Base-by-base conservation (phyloP, 2,797 vertebrate species). In the Euphonia xanthogaster region DNA sequence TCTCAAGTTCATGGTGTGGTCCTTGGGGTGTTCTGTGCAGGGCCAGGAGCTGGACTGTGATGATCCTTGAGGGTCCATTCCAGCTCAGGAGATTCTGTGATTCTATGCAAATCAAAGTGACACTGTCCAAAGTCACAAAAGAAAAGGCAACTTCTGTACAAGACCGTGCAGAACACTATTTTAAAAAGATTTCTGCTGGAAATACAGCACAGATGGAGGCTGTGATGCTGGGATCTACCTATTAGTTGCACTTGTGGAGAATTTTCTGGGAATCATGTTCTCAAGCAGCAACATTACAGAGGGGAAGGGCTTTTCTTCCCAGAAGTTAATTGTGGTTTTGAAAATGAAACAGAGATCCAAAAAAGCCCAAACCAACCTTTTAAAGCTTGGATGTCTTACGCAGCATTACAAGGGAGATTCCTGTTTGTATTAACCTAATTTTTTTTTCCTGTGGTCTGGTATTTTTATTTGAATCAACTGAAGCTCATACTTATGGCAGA, bases 71-170 rank as follows among this genome's bases (percentile, higher is more conserved):
- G 42, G 35, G 31, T 35, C 10, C 48, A 4, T 70, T 77, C 42
- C 48, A 42, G 13, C 35, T 48, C 11, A 16, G 65, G 42, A 55
- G 18, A 23, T 71, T 22, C 35, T 53, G 55, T 35, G 25, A 51
- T 54, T 77, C 25, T 61, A 6, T 48, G 35, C 35, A 55, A 76
- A 62, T 51, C 31, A 16, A 22, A 14, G 31, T 55, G 60, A 15
- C 51, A 12, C 4, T 87, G 44, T 48, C 63, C 48, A 67, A 0
- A 0, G 0, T 71, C 53, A 42, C 28, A 20, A 58, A 66, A 70
- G 23, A 42, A 62, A 61, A 53, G 35, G 44, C 47, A 75, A 18
- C 37, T 77, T 77, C 76, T 73, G 33, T 31, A 11, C 2, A 4
- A 42, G 28, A 79, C 3, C 28, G 37, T 76, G 23, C 47, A 55